These are phyloP conservation scores for Nymphalis io DNA, from an alignment of 1,140 invertebrate genomes.

Conservation along the genomic window DNA sequence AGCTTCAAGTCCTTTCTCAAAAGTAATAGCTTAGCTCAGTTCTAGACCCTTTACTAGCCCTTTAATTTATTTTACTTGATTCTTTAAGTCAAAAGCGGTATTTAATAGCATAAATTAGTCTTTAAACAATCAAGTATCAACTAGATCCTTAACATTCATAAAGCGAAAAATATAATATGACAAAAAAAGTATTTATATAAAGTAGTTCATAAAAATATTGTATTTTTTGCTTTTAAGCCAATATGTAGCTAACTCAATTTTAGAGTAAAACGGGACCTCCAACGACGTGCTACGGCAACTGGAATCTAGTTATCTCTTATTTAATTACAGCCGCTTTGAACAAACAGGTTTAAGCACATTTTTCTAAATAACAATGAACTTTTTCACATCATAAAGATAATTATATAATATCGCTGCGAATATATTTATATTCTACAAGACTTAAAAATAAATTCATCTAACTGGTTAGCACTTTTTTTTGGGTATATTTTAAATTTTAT, in stretches of 20 bases:
- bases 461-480: no score
- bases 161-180: background rate
- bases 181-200: background rate
- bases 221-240: slow-evolving; percentile 1
- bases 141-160: background rate
- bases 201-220: background rate
- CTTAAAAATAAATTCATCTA: no score
- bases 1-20: no score
- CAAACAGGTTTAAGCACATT: slow-evolving; percentile 19
- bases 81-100: no score
- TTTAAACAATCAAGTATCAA: no score
- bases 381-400: background rate
- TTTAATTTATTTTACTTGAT: no score
- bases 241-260: slow-evolving; percentile 16
- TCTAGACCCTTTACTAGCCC: no score
- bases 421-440: no score
- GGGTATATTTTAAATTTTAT: no score
- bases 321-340: slow-evolving; percentile 23
- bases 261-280: slow-evolving; percentile 15
- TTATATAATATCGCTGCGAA: background rate
- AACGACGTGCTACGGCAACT: slow-evolving; percentile 22
- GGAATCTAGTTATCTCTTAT: slow-evolving; percentile 24
- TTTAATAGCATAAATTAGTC: no score
- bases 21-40: no score
- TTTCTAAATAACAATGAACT: slow-evolving; percentile 1